Conservation (phyloP, 2,113 vertebrate genomes). For the Malaclemys terrapin region DNA sequence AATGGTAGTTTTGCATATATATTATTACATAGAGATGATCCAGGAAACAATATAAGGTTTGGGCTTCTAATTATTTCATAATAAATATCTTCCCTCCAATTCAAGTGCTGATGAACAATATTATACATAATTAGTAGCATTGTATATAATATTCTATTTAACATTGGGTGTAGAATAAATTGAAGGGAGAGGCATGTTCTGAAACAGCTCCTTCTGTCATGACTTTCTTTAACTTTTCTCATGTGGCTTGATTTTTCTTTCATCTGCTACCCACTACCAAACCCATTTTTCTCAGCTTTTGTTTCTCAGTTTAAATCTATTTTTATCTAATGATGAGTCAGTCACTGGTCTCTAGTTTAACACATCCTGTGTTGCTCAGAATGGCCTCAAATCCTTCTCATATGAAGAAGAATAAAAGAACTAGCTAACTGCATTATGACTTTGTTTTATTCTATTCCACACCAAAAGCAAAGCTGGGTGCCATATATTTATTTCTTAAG, state of each 20-base stretch:
- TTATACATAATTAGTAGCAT: not conserved
- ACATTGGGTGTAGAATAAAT: not conserved
- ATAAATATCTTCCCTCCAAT: not conserved
- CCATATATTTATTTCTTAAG: conserved; percentile 43
- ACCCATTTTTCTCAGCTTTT: conserved; percentile 32
- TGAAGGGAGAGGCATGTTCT: not conserved
- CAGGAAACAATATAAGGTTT: not conserved
- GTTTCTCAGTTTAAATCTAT: conserved; percentile 64
- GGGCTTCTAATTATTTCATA: not conserved
- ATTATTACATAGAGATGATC: not conserved
- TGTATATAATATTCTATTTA: not conserved
- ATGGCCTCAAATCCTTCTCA: conserved; percentile 40
- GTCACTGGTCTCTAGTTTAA: conserved; percentile 65
- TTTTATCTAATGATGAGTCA: conserved; percentile 72
- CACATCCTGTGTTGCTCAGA: conserved; percentile 35
- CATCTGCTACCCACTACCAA: conserved; percentile 21
- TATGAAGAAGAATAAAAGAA: conserved; percentile 40
- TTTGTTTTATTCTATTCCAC: conserved; percentile 33
- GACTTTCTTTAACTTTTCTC: conserved; percentile 35
- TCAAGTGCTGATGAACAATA: not conserved
- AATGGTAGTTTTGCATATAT: not conserved
- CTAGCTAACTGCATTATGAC: conserved; percentile 52
- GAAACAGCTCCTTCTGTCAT: not conserved
- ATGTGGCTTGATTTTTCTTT: not conserved
- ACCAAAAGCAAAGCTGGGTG: conserved; percentile 41